Base-by-base conservation (phyloP, 2,113 vertebrate species). In the Rynchops niger region DNA sequence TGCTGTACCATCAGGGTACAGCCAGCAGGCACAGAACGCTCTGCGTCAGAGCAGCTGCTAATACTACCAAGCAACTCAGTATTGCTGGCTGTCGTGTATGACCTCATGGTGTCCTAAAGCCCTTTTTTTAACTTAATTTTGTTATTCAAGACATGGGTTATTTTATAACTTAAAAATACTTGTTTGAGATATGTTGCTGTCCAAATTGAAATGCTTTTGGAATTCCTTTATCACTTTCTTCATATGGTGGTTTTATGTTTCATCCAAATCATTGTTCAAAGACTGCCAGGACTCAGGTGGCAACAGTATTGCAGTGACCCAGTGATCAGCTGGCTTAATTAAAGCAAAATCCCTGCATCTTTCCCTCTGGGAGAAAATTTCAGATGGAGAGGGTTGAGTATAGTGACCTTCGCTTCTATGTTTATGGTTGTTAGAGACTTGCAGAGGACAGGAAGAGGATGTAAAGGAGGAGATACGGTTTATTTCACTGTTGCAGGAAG, bases 11-110 rank as follows among this genome's bases (percentile, higher is more conserved):
- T 42, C 59, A 6, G 78, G 70, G 59, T 15, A 53, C 88, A 81
- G 90, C 34, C 87, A 58, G 74, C 84, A 83, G 79, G 82, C 94
- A 88, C 82, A 20, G 86, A 84, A 71, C 69, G 4, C 76, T 36
- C 78, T 59, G 94, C 63, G 50, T 32, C 56, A 8, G 5, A 74
- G 67, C 90, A 42, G 29, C 71, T 72, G 58, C 0, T 17, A 49
- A 27, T 18, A 7, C 79, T 40, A 21, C 82, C 82, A 43, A 29
- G 12, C 14, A 85, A 12, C 66, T 65, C 74, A 0, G 6, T 25
- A 2, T 12, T 34, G 9, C 52, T 74, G 67, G 13, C 7, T 67
- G n/a, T 71, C 3, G 1, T 69, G 2, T 65, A 5, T 47, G 59
- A 13, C 76, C 63, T n/a, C 59, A 1, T 32, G 49, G 5, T 26